phyloP scores from a whole-genome alignment of 2,888 invertebrate species.

The Trissolcus brochymenae region DNA sequence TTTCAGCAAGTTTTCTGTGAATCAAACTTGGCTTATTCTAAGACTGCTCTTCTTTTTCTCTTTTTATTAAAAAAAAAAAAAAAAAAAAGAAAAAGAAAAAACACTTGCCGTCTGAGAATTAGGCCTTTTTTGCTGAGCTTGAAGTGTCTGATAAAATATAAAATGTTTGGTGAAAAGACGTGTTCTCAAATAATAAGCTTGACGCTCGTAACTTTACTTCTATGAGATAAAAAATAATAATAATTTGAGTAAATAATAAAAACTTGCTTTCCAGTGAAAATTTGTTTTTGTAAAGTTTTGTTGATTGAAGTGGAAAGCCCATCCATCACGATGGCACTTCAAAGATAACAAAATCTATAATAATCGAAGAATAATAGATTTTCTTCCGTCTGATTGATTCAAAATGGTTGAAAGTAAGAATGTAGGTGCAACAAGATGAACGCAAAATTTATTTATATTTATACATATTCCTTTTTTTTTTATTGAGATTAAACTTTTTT shows the following conservation, averaged over 20 bases:
- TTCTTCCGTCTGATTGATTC: too few relatives aligned
- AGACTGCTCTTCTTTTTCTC: slow-evolving; percentile 15
- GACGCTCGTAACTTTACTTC: not conserved
- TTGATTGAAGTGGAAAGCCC: too few relatives aligned
- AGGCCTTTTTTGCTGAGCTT: slow-evolving; percentile 9
- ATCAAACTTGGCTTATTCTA: slow-evolving; percentile 29
- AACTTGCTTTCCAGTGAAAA: not conserved
- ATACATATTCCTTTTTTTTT: too few relatives aligned
- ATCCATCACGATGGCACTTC: too few relatives aligned
- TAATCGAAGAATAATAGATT: too few relatives aligned
- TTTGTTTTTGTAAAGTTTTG: not conserved
- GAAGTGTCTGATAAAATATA: not conserved
- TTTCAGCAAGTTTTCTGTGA: slow-evolving; percentile 18
- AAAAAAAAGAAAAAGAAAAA: not conserved
- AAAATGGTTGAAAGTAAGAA: too few relatives aligned
- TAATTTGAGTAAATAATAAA: not conserved
- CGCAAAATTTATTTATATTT: too few relatives aligned
- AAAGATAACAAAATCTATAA: too few relatives aligned
- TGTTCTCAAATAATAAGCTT: slow-evolving; percentile 3
- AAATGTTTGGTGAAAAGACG: slow-evolving; percentile 2
- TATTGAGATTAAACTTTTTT: too few relatives aligned
- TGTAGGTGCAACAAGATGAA: too few relatives aligned
- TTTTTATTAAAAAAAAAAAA: slow-evolving; percentile 8
- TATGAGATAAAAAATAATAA: not conserved
- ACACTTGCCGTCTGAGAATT: slow-evolving; percentile 5